These are phyloP conservation scores for Taenioides sp. DNA, from an alignment of 2,797 vertebrate genomes.

Conservation along the genomic window DNA sequence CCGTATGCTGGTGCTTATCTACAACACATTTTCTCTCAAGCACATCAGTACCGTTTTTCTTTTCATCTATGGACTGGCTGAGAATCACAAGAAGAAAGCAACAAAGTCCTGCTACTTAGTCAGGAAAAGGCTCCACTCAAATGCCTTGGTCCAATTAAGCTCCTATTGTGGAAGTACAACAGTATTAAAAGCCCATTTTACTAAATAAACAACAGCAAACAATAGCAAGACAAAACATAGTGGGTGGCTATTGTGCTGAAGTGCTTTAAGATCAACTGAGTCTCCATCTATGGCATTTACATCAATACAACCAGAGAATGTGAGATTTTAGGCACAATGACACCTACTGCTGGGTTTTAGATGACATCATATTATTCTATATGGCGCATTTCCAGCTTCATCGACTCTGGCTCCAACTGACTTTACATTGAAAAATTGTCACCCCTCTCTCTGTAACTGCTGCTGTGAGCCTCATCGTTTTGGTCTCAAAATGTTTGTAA, in stretches of 20 bases:
- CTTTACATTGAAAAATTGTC: too few relatives aligned
- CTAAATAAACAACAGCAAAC: conserved; percentile 11
- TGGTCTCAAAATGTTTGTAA: too few relatives aligned
- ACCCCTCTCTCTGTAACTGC: too few relatives aligned
- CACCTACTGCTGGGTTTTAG: too few relatives aligned
- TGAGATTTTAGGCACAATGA: too few relatives aligned
- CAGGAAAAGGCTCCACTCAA: conserved; percentile 12
- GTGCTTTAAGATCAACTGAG: background rate
- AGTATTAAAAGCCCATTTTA: conserved; percentile 6
- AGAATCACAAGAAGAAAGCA: conserved; percentile 2
- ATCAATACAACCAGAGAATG: background rate
- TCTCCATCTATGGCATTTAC: background rate
- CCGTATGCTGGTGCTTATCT: background rate
- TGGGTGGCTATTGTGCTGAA: background rate
- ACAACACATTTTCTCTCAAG: conserved; percentile 6
- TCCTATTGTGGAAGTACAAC: background rate
- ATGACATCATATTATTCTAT: too few relatives aligned
- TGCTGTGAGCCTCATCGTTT: too few relatives aligned
- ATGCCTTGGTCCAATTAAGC: conserved; percentile 3
- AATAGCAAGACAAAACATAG: background rate
- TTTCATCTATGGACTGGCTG: conserved; percentile 1
- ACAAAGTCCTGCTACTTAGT: conserved; percentile 8
- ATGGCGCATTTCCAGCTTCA: too few relatives aligned
- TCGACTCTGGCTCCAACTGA: too few relatives aligned
- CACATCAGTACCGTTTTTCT: conserved; percentile 1